Evolutionary conservation across 2,888 invertebrate genomes (phyloP).

Genomic region (Cordylochernes scorpioides): DNA sequence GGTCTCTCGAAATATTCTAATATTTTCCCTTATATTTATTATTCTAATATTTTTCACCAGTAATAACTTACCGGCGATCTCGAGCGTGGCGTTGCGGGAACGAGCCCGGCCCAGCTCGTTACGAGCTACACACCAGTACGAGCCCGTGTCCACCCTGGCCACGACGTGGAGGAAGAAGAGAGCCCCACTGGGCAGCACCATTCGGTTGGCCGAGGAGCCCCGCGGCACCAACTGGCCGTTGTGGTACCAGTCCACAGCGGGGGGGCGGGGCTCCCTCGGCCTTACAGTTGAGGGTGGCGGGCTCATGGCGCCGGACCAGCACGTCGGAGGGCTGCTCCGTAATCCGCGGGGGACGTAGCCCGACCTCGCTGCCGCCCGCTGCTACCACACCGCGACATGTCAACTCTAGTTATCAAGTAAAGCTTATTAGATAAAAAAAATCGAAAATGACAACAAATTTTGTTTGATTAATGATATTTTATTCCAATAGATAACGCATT

Average conservation of each 20-base stretch:
- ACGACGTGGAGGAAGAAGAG: conserved; percentile 78
- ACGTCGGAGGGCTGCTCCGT: conserved; percentile 91
- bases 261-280: conserved; percentile 41
- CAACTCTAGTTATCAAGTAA: too few relatives aligned
- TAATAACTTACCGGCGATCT: conserved; percentile 74
- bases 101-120: conserved; percentile 65
- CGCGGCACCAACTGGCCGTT: conserved; percentile 43
- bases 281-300: conserved; percentile 85
- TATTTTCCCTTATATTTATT: too few relatives aligned
- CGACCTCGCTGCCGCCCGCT: too few relatives aligned
- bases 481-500: too few relatives aligned
- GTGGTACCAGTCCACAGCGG: conserved; percentile 67
- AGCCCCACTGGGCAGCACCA: conserved; percentile 63
- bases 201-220: conserved; percentile 38
- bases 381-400: too few relatives aligned
- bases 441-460: too few relatives aligned
- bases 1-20: too few relatives aligned
- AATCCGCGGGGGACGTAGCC: conserved; percentile 79
- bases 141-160: conserved; percentile 44
- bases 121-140: conserved; percentile 86
- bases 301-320: conserved; percentile 80
- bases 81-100: conserved; percentile 76
- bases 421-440: too few relatives aligned
- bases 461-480: too few relatives aligned
- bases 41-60: too few relatives aligned